Base-by-base conservation (phyloP, 2,888 invertebrate species). In the Caenorhabditis becei region DNA sequence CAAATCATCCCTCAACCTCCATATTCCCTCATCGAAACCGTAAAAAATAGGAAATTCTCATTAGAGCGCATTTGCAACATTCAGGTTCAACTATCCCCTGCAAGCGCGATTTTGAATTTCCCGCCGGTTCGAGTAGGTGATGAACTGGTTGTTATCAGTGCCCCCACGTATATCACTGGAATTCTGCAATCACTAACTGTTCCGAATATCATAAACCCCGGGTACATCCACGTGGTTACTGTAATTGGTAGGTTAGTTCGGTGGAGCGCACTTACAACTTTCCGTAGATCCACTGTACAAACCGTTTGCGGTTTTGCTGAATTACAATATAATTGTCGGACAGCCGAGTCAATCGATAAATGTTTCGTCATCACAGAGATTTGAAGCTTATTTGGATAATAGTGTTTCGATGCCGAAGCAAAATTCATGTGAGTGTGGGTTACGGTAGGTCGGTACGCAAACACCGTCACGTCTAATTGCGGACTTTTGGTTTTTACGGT, bases 81-180 rank as follows among this genome's bases (percentile, higher is more conserved):
- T 41, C 0, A 82, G 80, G 54, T 82, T 7, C 62, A 62, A 49
- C 58, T 85, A 14, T 11, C 78, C 0, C 85, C 83, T 5, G 69
- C 83, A 10, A 80, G 74, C 18, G n/a, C 53, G n/a, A 56, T 67
- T 20, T 32, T 80, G 3, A 70, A 69, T 1, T 83, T 85, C 54
- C 85, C 85, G 7, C 53, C 61, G n/a, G 71, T 83, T 44, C 82
- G 82, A 49, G 80, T 85, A 8, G 85, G 85, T 0, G 85, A 85
- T 35, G 85, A 85, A 58, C 62, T 85, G 0, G 85, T 82, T 2
- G 75, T 78, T 18, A 44, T 85, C 23, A 78, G 82, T 26, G 83
- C 79, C 23, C 77, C 81, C 7, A 70, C 23, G 18, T 83, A 74
- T 62, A 66, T 74, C 10, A 77, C 81, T 16, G 83, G 81, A 28